Evolutionary conservation across 1,140 invertebrate species (phyloP), one percentile per base, ranked within the genome.

Genomic region (Nomia melanderi): DNA sequence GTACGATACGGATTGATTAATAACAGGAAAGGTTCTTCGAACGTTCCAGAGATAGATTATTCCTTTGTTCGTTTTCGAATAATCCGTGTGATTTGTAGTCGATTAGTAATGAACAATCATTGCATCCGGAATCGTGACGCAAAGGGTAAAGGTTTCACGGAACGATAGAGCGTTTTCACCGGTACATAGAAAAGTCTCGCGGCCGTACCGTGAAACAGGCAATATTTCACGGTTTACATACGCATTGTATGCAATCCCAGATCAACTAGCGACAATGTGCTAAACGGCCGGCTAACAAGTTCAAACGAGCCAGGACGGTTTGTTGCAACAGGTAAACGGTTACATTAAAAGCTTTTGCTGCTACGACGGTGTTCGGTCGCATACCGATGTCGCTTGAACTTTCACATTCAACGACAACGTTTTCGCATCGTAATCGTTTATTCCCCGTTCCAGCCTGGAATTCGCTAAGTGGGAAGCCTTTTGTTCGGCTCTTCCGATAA

Each of bases 391-490:
- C 14, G 29, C 29, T 25, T 75, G 73, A 75, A 75, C 73, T 75
- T 75, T 75, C 73, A 75, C 73, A 75, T 75, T 75, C 64, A 65
- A 59, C 73, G 64, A 67, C n/a, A 39, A 56, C 54, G 73, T 75
- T 75, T 75, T 75, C 64, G 73, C 73, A 67, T 67, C 63, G 73
- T 67, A 75, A 75, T 75, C 73, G 63, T 67, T 67, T 67, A 67
- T 75, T 29, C 64, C 63, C 53, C 5, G 47, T 75, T 67, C 36
- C 64, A 74, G 72, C 25, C n/a, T 74, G 72, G 72, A 74, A 74
- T 66, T 66, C 62, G 62, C 44, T 53, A 50, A 54, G 62, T 36
- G 33, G 59, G 63, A 36, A n/a, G 44, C 47, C 72, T 66, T 54
- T 74, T 56, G 62, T 56, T n/a, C 50, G 0, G 0, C 54, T 66